phyloP scores from a whole-genome alignment of 2,113 vertebrate genomes.

The Nanger granti region DNA sequence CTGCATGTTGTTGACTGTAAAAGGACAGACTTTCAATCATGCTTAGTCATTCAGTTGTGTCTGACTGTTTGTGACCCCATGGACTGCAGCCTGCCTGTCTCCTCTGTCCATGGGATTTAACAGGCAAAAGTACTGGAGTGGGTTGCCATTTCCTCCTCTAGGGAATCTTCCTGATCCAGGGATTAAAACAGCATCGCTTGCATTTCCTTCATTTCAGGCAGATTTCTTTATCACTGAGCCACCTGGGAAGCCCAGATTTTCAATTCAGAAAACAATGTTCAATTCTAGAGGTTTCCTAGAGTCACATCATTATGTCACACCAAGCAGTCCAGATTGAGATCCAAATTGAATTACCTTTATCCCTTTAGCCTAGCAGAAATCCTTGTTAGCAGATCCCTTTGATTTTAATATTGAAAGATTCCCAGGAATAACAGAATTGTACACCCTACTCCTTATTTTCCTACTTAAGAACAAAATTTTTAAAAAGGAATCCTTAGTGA shows the following conservation, averaged over 20 bases:
- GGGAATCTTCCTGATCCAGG: background rate
- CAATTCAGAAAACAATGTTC: background rate
- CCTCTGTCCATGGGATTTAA: background rate
- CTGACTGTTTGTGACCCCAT: background rate
- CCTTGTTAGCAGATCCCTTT: background rate
- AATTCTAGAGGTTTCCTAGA: background rate
- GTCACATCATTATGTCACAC: background rate
- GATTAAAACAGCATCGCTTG: background rate
- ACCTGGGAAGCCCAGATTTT: background rate
- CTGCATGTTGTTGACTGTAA: background rate
- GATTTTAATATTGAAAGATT: slow-evolving; percentile 14
- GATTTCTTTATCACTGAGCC: background rate
- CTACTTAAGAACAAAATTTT: background rate
- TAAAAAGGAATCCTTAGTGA: background rate
- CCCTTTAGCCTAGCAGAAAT: background rate
- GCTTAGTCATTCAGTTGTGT: background rate
- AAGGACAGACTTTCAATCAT: background rate
- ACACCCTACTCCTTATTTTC: slow-evolving; percentile 1
- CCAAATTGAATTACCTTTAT: background rate
- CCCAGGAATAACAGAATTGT: slow-evolving; percentile 37
- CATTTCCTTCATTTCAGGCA: background rate
- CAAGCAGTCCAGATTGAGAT: background rate
- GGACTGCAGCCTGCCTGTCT: background rate
- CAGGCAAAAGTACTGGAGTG: background rate
- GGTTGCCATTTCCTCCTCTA: background rate